Percentiles rank a stretch among this genome's conserved stretches.
Evolutionary conservation across 2,797 vertebrate genomes (phyloP).

Genomic region (Pseudochirops cupreus): DNA sequence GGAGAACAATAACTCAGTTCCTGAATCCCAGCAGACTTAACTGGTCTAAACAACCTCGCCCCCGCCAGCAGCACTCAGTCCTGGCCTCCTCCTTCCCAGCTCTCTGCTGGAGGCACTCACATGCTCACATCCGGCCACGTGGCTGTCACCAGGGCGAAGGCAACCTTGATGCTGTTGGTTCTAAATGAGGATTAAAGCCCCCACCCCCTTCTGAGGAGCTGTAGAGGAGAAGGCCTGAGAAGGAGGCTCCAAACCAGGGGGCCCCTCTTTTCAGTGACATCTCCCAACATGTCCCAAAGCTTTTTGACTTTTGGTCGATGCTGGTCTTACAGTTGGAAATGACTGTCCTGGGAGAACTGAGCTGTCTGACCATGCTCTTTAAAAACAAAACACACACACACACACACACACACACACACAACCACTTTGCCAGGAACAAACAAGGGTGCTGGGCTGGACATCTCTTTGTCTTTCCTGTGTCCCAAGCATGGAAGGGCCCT

Average conservation of each 20-base stretch:
- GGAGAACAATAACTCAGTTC: background rate
- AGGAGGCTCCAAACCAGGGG: background rate
- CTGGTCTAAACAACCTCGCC: constrained; percentile 3
- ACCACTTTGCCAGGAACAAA: background rate
- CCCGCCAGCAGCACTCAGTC: background rate
- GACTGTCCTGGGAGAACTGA: constrained; percentile 63
- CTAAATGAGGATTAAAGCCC: constrained; percentile 15
- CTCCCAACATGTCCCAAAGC: background rate
- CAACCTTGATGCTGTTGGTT: background rate
- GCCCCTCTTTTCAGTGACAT: background rate
- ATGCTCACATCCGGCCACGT: background rate
- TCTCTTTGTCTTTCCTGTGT: constrained; percentile 79
- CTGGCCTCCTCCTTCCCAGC: background rate
- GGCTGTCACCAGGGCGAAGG: background rate
- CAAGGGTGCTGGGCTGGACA: constrained; percentile 64
- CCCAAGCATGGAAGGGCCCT: constrained; percentile 73
- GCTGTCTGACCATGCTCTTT: constrained; percentile 57
- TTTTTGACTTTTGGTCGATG: background rate
- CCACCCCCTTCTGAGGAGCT: constrained; percentile 12
- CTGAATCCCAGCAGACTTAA: constrained; percentile 32
- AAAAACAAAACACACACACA: constrained; percentile 61
- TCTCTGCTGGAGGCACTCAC: constrained; percentile 10
- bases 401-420: constrained; percentile 16
- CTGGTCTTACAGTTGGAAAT: background rate
- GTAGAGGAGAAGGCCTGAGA: background rate